phyloP scores from a whole-genome alignment of 2,888 invertebrate species.

The Cheilosia grossa region DNA sequence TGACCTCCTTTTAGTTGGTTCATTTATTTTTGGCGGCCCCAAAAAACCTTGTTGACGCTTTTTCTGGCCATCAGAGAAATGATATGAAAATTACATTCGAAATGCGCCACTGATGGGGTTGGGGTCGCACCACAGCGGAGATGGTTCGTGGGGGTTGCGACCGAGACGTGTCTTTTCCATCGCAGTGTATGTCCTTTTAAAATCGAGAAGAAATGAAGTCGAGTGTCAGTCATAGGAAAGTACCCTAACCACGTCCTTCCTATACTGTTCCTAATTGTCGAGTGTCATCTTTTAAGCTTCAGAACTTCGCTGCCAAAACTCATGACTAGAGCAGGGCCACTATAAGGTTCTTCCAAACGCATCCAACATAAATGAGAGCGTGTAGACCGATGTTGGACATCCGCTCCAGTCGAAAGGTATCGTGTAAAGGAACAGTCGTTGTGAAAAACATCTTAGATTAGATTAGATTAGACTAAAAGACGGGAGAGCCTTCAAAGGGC shows the following conservation, averaged over 20 bases:
- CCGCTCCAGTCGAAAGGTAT: neutral
- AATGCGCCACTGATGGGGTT: neutral
- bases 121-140: neutral
- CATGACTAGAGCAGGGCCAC: too few species aligned
- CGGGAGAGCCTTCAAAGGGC: too few species aligned
- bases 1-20: slow-evolving; percentile 72
- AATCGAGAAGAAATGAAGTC: too few species aligned
- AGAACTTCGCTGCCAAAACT: too few species aligned
- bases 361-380: neutral
- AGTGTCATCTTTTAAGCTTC: too few species aligned
- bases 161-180: neutral
- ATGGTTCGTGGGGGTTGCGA: neutral
- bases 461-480: too few species aligned
- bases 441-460: too few species aligned
- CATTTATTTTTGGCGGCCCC: slow-evolving; percentile 54
- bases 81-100: slow-evolving; percentile 32
- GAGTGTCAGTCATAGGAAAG: too few species aligned
- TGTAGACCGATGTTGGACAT: neutral
- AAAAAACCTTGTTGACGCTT: slow-evolving; percentile 4
- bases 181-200: too few species aligned
- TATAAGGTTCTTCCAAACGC: too few species aligned
- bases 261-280: too few species aligned
- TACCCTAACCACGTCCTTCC: too few species aligned
- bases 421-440: slow-evolving; percentile 5
- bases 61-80: neutral